phyloP scores from a whole-genome alignment of 1,140 invertebrate species.

The Cotesia typhae region DNA sequence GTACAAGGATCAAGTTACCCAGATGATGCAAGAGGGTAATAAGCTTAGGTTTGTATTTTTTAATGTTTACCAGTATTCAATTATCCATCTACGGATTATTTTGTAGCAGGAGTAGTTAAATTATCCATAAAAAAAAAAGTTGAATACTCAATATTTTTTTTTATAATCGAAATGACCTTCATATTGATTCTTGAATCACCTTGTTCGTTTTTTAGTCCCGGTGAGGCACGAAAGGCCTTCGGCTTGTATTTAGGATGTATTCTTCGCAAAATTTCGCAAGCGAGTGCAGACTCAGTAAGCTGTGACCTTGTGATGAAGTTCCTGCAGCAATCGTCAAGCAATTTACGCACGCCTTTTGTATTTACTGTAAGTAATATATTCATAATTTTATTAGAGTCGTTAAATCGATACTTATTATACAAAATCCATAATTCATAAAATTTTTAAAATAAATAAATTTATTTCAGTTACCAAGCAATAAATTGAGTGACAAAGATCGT shows the following conservation, averaged over 20 bases:
- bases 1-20: slow-evolving; percentile 62
- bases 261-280: slow-evolving; percentile 74
- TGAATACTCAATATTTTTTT: slow-evolving; percentile 11
- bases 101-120: slow-evolving; percentile 5
- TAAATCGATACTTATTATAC: slow-evolving; percentile 8
- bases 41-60: slow-evolving; percentile 66
- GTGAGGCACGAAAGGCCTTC: slow-evolving; percentile 82
- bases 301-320: slow-evolving; percentile 83
- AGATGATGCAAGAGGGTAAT: slow-evolving; percentile 64
- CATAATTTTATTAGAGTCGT: not conserved
- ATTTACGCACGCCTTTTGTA: slow-evolving; percentile 79
- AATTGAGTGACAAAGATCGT: slow-evolving; percentile 83
- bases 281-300: slow-evolving; percentile 63
- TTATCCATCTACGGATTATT: slow-evolving; percentile 16
- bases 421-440: not conserved
- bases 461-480: slow-evolving; percentile 75
- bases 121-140: too few species aligned
- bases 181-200: not conserved
- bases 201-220: slow-evolving; percentile 58
- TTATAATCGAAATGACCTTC: slow-evolving; percentile 15
- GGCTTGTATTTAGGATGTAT: slow-evolving; percentile 83
- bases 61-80: slow-evolving; percentile 3
- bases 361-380: slow-evolving; percentile 67
- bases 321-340: slow-evolving; percentile 80
- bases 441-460: not conserved